Evolutionary conservation across 1,140 invertebrate genomes (phyloP), one percentile per base, ranked within the genome.

Genomic region (Drosophila repletoides): DNA sequence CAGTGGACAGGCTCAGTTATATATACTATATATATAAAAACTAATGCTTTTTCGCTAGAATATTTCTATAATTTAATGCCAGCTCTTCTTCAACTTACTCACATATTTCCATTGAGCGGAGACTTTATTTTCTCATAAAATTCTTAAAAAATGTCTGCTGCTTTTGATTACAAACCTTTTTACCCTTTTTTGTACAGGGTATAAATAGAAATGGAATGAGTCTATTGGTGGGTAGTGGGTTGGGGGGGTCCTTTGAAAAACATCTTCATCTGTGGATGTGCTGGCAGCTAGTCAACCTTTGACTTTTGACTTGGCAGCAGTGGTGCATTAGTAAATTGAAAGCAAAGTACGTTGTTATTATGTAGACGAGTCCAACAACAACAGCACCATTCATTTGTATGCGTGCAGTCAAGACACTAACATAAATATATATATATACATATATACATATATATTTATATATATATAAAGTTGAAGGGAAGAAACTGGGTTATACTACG

Each of bases 261-360:
- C 63, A 60, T 43, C 64, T 68, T 52, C 38, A 53, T 61, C 56
- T 53, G 22, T 38, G 36, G 34, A 22, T 33, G 48, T 61, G 31
- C 31, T 29, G 34, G 56, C 43, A 60, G 59, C 67, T 64, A 76
- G 73, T 70, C 77, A 66, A 77, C 73, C 69, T 77, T 55, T 80
- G 41, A 55, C 52, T 67, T 52, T 56, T 63, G 59, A 41, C 58
- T 41, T 63, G 40, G 40, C 24, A 55, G 56, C 55, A 66, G 48
- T 79, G 61, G 71, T 84, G 75, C 79, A 84, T 84, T 84, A 84
- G 79, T 72, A 84, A 79, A 84, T 84, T 84, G 79, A 86, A 84
- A 79, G 79, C 71, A 73, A 70, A 76, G 64, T 72, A 67, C 49
- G 45, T 64, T 41, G 51, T 33, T 52, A 64, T 66, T 83, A 76